These are phyloP conservation scores for Himalopsyche anomala DNA, from an alignment of 2,888 invertebrate species.

Conservation along the genomic window DNA sequence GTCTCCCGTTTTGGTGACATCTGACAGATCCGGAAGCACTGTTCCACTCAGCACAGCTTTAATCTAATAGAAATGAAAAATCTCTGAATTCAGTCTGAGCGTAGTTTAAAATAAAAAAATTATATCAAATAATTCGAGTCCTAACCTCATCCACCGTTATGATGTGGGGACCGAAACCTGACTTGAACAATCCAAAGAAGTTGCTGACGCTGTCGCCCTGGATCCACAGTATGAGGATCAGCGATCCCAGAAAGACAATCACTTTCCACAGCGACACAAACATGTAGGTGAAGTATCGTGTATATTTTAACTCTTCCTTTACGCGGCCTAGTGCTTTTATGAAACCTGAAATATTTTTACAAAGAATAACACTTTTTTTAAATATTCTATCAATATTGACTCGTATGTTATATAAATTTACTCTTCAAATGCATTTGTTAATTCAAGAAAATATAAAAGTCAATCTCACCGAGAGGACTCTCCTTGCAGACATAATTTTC, in stretches of 20 bases:
- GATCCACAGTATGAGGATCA: constrained; percentile 84
- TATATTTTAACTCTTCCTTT: constrained; percentile 86
- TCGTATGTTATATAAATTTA: too few relatives aligned
- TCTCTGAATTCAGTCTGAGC: neutral
- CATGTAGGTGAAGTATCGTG: constrained; percentile 93
- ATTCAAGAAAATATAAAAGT: neutral
- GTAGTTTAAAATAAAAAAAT: neutral
- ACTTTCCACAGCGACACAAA: constrained; percentile 96
- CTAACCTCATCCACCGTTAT: constrained; percentile 86
- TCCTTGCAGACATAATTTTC: constrained; percentile 95
- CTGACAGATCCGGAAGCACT: constrained; percentile 84
- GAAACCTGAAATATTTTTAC: constrained; percentile 74
- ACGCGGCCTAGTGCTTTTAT: constrained; percentile 86
- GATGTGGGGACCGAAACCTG: constrained; percentile 86
- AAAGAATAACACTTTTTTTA: too few relatives aligned
- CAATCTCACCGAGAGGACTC: constrained; percentile 84
- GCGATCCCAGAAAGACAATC: constrained; percentile 84
- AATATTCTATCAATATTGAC: too few relatives aligned
- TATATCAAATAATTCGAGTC: neutral
- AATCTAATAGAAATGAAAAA: constrained; percentile 71
- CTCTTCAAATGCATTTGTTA: too few relatives aligned
- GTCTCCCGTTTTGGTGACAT: constrained; percentile 86
- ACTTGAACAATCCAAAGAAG: constrained; percentile 85
- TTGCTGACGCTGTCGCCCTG: constrained; percentile 87
- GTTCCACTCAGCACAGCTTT: constrained; percentile 80